phyloP scores from a whole-genome alignment of 2,113 vertebrate species.

The Leucoraja erinaceus region DNA sequence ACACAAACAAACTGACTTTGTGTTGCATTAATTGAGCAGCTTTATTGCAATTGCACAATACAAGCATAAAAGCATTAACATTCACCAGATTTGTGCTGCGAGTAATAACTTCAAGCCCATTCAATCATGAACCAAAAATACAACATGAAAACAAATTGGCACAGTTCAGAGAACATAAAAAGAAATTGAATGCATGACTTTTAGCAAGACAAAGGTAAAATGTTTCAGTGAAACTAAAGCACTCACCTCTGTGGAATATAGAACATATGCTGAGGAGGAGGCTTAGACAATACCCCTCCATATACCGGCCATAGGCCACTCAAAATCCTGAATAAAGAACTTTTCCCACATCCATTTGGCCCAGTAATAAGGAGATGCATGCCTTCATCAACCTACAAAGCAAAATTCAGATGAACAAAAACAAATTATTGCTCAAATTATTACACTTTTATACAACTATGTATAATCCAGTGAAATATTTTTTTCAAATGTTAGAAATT shows the following conservation, averaged over 20 bases:
- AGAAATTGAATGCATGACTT: background rate
- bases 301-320: conserved; percentile 95
- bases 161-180: background rate
- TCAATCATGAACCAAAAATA: background rate
- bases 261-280: conserved; percentile 90
- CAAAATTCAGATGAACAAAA: background rate
- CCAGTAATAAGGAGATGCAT: conserved; percentile 97
- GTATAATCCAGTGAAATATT: background rate
- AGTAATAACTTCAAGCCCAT: background rate
- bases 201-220: conserved; percentile 7
- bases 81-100: too few relatives aligned
- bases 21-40: too few relatives aligned
- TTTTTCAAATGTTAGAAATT: background rate
- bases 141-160: background rate
- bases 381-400: conserved; percentile 77
- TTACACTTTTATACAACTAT: background rate
- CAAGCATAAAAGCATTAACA: too few relatives aligned
- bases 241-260: conserved; percentile 96
- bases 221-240: background rate
- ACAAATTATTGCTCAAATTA: background rate
- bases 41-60: too few relatives aligned
- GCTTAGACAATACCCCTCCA: conserved; percentile 81
- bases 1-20: too few relatives aligned
- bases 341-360: conserved; percentile 96
- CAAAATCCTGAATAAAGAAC: conserved; percentile 93